These are phyloP conservation scores for Lumbricus terrestris DNA, from an alignment of 2,888 invertebrate species.

Conservation along the genomic window DNA sequence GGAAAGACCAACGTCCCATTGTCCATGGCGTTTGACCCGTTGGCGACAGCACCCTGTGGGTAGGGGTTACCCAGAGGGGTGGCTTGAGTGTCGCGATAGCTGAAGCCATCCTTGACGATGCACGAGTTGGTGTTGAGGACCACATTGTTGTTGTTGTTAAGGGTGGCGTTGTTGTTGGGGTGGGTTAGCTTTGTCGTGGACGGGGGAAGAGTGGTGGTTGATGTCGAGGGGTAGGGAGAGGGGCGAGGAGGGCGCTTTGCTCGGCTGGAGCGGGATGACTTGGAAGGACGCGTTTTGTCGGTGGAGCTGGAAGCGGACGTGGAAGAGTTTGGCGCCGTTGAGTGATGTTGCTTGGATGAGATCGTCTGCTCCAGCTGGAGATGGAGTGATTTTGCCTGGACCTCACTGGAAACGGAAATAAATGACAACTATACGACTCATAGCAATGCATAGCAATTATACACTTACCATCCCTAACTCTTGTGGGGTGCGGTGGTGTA, in stretches of 20 bases:
- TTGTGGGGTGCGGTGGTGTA: too few relatives aligned
- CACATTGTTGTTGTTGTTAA: conserved; percentile 12
- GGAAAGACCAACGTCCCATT: neutral
- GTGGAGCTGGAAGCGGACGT: conserved; percentile 33
- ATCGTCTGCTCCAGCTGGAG: conserved; percentile 75
- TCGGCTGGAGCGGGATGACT: conserved; percentile 47
- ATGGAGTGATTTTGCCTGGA: conserved; percentile 78
- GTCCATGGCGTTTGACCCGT: neutral
- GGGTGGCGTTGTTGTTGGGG: conserved; percentile 8
- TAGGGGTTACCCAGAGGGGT: neutral
- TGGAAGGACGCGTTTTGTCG: conserved; percentile 44
- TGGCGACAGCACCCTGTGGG: neutral
- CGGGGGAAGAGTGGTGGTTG: conserved; percentile 13
- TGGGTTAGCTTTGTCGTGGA: conserved; percentile 41
- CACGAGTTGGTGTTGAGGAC: conserved; percentile 8
- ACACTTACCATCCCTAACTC: too few relatives aligned
- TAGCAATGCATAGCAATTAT: neutral
- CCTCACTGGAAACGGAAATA: conserved; percentile 67
- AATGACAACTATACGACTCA: too few relatives aligned
- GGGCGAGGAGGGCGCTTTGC: conserved; percentile 53
- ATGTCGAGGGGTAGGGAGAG: conserved; percentile 55
- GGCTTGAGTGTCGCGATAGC: neutral
- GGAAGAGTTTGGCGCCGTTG: conserved; percentile 38
- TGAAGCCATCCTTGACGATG: neutral
- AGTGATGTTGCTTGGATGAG: conserved; percentile 43